A percentile compares a stretch with the other conserved stretches of the same genome.
Evolutionary conservation across 2,888 invertebrate genomes (phyloP).

Genomic region (Drosophila nr. perissopoda): DNA sequence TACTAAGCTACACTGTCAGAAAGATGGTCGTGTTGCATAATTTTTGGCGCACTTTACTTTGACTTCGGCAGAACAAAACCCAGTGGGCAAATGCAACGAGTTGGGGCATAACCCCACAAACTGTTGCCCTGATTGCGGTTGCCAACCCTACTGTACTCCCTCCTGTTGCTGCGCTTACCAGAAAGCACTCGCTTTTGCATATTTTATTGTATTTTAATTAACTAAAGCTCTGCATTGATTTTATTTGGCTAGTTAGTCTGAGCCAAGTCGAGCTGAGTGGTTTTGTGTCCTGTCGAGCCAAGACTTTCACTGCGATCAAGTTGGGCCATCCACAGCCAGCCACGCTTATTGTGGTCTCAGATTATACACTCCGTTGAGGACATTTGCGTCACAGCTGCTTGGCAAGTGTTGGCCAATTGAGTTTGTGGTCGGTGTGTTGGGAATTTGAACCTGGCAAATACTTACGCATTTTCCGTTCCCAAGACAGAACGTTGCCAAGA

Average conservation of each 20-base stretch:
- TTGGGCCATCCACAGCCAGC: conserved; percentile 16
- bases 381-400: conserved; percentile 30
- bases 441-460: not conserved
- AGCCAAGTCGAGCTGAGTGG: conserved; percentile 12
- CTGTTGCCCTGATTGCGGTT: conserved; percentile 42
- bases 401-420: conserved; percentile 45
- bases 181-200: conserved; percentile 57
- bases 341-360: conserved; percentile 34
- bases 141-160: not conserved
- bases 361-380: conserved; percentile 20
- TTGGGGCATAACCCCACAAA: conserved; percentile 9
- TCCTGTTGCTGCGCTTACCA: conserved; percentile 28
- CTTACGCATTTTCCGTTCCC: conserved; percentile 5
- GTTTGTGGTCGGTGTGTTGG: conserved; percentile 36
- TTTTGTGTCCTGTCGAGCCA: conserved; percentile 6
- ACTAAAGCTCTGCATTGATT: conserved; percentile 61
- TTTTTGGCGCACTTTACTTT: conserved; percentile 59
- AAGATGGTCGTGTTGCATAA: conserved; percentile 41
- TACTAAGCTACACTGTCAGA: conserved; percentile 14
- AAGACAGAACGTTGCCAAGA: conserved; percentile 4
- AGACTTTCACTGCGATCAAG: conserved; percentile 17
- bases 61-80: conserved; percentile 53
- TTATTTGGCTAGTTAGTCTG: conserved; percentile 22
- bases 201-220: conserved; percentile 78
- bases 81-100: conserved; percentile 41